A percentile compares a stretch with the other conserved stretches of the same genome.
phyloP scores from a whole-genome alignment of 2,888 invertebrate genomes.

The Xestia sexstrigata region DNA sequence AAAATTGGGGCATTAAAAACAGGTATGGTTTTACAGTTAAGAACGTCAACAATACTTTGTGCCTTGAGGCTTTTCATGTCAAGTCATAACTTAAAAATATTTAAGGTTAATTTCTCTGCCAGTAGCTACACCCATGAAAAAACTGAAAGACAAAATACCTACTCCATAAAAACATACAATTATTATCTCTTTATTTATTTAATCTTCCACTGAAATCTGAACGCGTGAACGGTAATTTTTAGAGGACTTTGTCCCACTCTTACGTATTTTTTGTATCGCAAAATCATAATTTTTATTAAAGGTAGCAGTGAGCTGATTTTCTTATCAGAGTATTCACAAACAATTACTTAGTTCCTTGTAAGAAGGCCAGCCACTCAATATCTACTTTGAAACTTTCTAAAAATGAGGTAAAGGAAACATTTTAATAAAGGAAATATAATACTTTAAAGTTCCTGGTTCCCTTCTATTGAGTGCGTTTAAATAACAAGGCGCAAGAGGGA shows the following conservation, averaged over 20 bases:
- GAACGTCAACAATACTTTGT: neutral
- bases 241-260: neutral
- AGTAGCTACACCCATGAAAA: neutral
- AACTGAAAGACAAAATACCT: neutral
- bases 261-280: neutral
- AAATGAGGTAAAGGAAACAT: neutral
- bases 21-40: neutral
- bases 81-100: neutral
- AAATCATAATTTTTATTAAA: neutral
- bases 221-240: neutral
- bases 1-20: neutral
- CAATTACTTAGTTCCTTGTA: neutral
- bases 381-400: constrained; percentile 15
- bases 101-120: neutral
- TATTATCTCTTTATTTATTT: neutral
- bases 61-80: neutral
- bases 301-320: neutral
- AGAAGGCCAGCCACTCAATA: constrained; percentile 12
- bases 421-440: neutral
- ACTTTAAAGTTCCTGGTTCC: constrained; percentile 9
- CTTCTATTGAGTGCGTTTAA: neutral
- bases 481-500: constrained; percentile 46
- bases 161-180: neutral
- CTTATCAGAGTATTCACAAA: neutral
- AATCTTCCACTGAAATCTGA: neutral